Base-by-base conservation (phyloP, 1,140 invertebrate genomes). In the Magallana angulata region DNA sequence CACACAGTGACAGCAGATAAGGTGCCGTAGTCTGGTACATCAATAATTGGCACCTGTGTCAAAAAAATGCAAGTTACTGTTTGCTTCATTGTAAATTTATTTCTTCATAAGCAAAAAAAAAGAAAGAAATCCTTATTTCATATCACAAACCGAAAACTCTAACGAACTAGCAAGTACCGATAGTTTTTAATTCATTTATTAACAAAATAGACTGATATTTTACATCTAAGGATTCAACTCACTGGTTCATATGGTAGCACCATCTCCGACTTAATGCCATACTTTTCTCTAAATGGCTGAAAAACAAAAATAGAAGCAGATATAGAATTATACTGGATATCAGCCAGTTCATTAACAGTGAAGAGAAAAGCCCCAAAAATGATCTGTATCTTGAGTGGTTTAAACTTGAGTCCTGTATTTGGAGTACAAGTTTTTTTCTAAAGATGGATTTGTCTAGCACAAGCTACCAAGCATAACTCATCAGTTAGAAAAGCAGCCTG, bases 211-310 rank as follows among this genome's bases (percentile, higher is more conserved):
- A 48, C 36, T 48, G 36, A 48, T 48, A 48, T 48, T 48, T 48
- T 48, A 48, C 36, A 48, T 48, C 36, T 0, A 48, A 48, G 36
- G 36, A 48, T 48, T 48, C 3, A 5, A 94, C 95, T 96, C 94
- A 97, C 96, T n/a, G 97, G 97, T 56, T 97, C 96, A 94, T 96
- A 98, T 4, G 97, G 96, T n/a, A 97, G 85, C 16, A 98, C 97
- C 98, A 99, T 99, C 91, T 99, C 97, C 95, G 99, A 98, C 84
- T 95, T 96, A 60, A 99, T 97, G 2, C 96, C 96, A 95, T 98
- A 99, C 93, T 99, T 99, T 94, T 99, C 97, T 92, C 99, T 96
- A 30, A 99, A 96, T 6, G 98, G 96, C 93, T 97, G 91, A 82
- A 92, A 93, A 14, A 76, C 24, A 48, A 80, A 88, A 85, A 90